These are phyloP conservation scores for Ptychodera flava DNA, from an alignment of 35 echinoderm and acorn worm species.

Conservation along the genomic window DNA sequence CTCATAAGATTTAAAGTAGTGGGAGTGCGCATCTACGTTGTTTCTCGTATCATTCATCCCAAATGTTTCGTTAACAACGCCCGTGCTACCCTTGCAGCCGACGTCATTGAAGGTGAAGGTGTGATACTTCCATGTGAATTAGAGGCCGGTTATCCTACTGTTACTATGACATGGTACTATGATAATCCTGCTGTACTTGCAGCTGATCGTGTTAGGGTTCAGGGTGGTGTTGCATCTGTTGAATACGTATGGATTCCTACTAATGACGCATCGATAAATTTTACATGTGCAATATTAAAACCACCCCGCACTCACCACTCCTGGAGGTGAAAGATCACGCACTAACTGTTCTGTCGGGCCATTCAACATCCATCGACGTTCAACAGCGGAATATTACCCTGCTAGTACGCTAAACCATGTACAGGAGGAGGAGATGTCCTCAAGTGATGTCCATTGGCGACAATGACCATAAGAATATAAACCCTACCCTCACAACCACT, in stretches of 20 bases:
- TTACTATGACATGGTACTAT: not conserved
- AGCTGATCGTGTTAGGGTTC: not conserved
- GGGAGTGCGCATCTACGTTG: not conserved
- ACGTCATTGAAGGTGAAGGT: not conserved
- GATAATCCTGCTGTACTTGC: not conserved
- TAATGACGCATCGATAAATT: not conserved
- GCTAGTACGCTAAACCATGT: too few relatives aligned
- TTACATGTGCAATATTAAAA: not conserved
- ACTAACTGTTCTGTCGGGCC: not conserved
- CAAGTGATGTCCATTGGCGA: too few relatives aligned
- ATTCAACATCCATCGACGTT: not conserved
- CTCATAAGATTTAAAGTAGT: not conserved
- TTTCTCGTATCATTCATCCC: not conserved
- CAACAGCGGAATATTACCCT: too few relatives aligned
- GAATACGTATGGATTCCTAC: not conserved
- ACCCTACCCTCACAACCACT: too few relatives aligned
- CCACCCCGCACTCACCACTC: not conserved
- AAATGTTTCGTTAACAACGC: not conserved
- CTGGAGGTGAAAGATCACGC: not conserved
- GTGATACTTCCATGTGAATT: not conserved
- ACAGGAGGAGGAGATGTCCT: too few relatives aligned
- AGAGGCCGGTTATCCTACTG: not conserved
- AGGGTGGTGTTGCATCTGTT: not conserved
- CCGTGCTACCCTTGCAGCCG: not conserved
- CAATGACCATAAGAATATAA: too few relatives aligned